Evolutionary conservation across 2,113 vertebrate genomes (phyloP).

Genomic region (Etia nguti): DNA sequence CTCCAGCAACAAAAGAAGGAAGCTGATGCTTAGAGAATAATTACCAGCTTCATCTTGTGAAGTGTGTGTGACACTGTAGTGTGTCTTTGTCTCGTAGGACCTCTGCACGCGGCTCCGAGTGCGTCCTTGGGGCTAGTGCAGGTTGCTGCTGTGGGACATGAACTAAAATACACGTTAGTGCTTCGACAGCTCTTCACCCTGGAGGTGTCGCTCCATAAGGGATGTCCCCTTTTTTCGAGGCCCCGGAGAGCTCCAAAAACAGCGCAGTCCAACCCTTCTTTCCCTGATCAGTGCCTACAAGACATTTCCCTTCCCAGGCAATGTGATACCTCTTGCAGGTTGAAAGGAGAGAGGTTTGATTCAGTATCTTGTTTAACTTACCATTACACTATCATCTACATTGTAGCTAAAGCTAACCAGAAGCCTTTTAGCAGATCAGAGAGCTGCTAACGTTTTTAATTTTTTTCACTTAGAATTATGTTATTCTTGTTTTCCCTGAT

Average conservation of each 20-base stretch:
- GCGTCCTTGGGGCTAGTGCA: neutral
- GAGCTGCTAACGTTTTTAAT: neutral
- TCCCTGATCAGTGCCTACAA: neutral
- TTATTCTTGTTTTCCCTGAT: neutral
- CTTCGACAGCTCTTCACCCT: constrained; percentile 40
- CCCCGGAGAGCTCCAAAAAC: neutral
- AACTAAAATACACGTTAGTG: constrained; percentile 21
- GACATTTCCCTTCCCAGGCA: constrained; percentile 7
- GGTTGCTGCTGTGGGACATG: constrained; percentile 5
- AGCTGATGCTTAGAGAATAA: constrained; percentile 52
- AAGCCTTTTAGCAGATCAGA: neutral
- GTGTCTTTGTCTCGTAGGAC: neutral
- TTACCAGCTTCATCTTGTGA: constrained; percentile 22
- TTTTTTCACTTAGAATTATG: neutral
- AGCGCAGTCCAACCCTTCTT: neutral
- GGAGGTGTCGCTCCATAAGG: constrained; percentile 18
- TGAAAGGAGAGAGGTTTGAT: constrained; percentile 52
- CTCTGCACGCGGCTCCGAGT: neutral
- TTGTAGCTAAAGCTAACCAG: neutral
- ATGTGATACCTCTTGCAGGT: constrained; percentile 26
- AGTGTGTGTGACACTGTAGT: neutral
- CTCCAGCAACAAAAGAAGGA: constrained; percentile 9
- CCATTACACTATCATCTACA: constrained; percentile 24
- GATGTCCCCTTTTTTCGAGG: constrained; percentile 28
- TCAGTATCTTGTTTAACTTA: constrained; percentile 40